phyloP scores from a whole-genome alignment of 2,888 invertebrate genomes.

The Spialia ferax region DNA sequence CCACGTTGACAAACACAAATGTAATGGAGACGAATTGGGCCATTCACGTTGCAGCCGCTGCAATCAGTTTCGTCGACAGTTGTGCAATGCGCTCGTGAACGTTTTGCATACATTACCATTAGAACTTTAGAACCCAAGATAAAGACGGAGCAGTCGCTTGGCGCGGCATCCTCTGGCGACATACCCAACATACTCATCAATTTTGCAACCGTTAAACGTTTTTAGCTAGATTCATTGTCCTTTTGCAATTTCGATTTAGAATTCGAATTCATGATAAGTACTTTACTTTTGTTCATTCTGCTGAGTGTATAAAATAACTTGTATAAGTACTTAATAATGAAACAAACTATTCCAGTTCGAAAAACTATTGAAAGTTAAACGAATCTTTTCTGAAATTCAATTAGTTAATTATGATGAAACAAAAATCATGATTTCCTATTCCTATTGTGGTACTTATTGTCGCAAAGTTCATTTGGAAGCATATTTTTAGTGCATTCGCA shows the following conservation, averaged over 20 bases:
- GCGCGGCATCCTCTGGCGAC: constrained; percentile 47
- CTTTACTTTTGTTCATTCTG: not conserved
- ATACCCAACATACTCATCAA: constrained; percentile 44
- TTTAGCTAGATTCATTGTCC: constrained; percentile 11
- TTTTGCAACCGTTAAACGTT: constrained; percentile 46
- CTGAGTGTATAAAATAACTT: not conserved
- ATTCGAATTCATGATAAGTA: not conserved
- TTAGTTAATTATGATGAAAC: too few species aligned
- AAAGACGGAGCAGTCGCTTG: constrained; percentile 20
- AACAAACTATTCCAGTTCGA: too few species aligned
- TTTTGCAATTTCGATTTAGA: not conserved
- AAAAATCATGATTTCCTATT: too few species aligned
- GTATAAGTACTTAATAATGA: too few species aligned
- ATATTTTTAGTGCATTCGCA: too few species aligned
- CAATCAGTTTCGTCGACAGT: constrained; percentile 43
- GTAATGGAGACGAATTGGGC: constrained; percentile 18
- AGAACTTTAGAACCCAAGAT: constrained; percentile 27
- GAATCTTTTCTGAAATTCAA: too few species aligned
- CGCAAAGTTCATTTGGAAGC: too few species aligned
- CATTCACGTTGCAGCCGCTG: constrained; percentile 35
- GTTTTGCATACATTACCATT: constrained; percentile 57
- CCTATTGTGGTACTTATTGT: too few species aligned
- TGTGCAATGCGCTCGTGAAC: constrained; percentile 62
- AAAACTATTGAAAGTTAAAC: too few species aligned
- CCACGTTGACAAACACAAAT: not conserved